Evolutionary conservation across 1,140 invertebrate genomes (phyloP).

Genomic region (Drosophila bipectinata): DNA sequence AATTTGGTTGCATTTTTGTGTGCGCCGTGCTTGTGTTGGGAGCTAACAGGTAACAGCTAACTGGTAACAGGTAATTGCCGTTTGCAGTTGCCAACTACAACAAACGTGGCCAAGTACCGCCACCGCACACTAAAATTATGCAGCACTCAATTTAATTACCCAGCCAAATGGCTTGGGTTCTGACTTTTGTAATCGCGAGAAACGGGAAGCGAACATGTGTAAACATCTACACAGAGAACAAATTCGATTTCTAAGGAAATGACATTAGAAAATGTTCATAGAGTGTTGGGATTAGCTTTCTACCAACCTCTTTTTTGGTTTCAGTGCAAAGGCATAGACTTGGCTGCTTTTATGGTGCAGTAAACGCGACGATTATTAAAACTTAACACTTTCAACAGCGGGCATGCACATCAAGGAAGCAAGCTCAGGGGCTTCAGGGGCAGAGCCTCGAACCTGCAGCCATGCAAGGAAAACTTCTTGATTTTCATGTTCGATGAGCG

Average conservation of each 20-base stretch:
- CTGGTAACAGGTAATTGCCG: slow-evolving; percentile 68
- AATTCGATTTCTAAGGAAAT: background rate
- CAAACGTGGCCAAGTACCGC: slow-evolving; percentile 29
- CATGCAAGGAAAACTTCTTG: slow-evolving; percentile 52
- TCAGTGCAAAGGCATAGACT: slow-evolving; percentile 5
- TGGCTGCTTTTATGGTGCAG: slow-evolving; percentile 47
- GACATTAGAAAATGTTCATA: background rate
- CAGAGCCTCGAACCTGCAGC: background rate
- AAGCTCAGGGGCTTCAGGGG: no score
- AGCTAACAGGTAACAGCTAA: slow-evolving; percentile 55
- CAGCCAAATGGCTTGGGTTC: slow-evolving; percentile 43
- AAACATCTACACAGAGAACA: background rate
- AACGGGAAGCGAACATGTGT: background rate
- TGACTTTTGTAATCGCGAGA: slow-evolving; percentile 36
- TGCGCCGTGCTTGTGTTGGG: slow-evolving; percentile 46
- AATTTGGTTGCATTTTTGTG: slow-evolving; percentile 60
- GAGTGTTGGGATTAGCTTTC: background rate
- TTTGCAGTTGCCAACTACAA: slow-evolving; percentile 68
- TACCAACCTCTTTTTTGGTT: background rate
- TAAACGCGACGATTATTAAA: slow-evolving; percentile 72
- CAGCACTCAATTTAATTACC: slow-evolving; percentile 79
- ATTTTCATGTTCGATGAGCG: slow-evolving; percentile 66
- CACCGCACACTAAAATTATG: slow-evolving; percentile 68
- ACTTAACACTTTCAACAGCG: slow-evolving; percentile 58
- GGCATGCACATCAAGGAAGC: slow-evolving; percentile 3